Base-by-base conservation (phyloP, 2,113 vertebrate species). In the Xenopus borealis region DNA sequence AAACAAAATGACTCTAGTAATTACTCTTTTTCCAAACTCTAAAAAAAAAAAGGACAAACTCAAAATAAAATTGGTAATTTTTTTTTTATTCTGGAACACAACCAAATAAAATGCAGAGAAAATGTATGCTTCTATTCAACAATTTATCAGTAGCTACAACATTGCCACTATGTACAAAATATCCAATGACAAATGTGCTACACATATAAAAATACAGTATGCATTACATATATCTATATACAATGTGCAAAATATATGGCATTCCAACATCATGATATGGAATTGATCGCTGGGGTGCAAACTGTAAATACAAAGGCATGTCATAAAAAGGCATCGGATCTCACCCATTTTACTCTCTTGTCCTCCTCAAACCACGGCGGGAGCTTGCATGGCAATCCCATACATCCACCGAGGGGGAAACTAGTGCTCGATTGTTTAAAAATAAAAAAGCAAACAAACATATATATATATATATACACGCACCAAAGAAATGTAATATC, bases 191-290 rank as follows among this genome's bases (percentile, higher is more conserved):
- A 92, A 89, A 91, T 88, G 90, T 88, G 90, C 88, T 92, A 93
- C 90, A 96, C 93, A 94, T 95, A 95, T 95, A 96, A 93, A 98
- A 92, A 92, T 90, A 98, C 96, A 95, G 94, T 96, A 95, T 93
- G 95, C 94, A 86, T 93, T 89, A 94, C 93, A 91, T 98, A 92
- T n/a, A n/a, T n/a, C n/a, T n/a, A n/a, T 96, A 94, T 98, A 97
- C 94, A 95, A 92, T 97, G 96, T 98, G 96, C 96, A 97, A 98
- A 97, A 97, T 86, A 81, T 94, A 96, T 95, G 94, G 94, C 92
- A 89, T 95, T 92, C 90, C 89, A 87, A 95, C 80, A 70, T 76
- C 47, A 84, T 79, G 84, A 84, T 84, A 85, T 81, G 86, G 88
- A 89, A 89, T 91, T 82, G 83, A 90, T 88, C 86, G 87, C 81